Evolutionary conservation across 2,113 vertebrate genomes (phyloP).

Genomic region (Anolis sagrei): DNA sequence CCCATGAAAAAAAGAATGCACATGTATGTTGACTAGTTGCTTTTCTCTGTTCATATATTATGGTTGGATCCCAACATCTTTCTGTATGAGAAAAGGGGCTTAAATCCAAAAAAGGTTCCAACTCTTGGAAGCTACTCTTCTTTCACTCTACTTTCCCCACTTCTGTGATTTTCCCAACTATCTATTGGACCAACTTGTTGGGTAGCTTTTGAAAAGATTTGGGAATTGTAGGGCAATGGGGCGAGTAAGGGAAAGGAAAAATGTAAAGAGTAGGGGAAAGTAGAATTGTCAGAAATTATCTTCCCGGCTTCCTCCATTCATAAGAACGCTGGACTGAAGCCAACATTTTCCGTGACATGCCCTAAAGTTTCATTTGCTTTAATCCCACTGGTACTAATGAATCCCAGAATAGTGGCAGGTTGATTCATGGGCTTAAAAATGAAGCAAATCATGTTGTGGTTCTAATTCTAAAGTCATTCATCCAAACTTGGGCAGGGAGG

Average conservation of each 20-base stretch:
- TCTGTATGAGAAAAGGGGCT: background rate
- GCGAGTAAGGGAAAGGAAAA: background rate
- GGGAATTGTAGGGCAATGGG: too few species aligned
- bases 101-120: background rate
- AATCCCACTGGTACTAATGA: background rate
- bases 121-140: background rate
- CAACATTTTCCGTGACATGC: background rate
- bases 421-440: background rate
- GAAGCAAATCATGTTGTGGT: background rate
- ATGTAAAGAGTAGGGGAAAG: background rate
- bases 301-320: background rate
- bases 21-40: background rate
- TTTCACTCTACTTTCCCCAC: background rate
- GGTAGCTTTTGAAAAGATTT: background rate
- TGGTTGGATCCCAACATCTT: background rate
- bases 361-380: background rate
- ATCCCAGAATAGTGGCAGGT: background rate
- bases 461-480: constrained; percentile 2
- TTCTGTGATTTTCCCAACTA: background rate
- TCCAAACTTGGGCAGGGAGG: background rate
- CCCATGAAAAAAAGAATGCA: too few species aligned
- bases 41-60: background rate
- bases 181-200: background rate
- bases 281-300: background rate
- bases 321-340: background rate